Conservation (phyloP, 2,113 vertebrate species). For the Mormoops blainvillei region DNA sequence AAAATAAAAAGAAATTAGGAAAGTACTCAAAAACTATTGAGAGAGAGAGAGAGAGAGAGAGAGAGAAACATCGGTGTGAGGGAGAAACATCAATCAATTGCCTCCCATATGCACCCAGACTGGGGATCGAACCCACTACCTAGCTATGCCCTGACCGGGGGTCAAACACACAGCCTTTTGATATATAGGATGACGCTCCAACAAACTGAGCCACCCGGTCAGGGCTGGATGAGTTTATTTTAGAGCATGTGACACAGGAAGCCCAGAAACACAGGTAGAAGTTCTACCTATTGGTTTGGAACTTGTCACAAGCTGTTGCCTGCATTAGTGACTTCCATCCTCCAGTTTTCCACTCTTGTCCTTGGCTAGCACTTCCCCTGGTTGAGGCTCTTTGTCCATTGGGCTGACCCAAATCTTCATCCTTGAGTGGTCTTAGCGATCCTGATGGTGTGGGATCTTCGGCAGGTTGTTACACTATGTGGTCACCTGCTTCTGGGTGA, state of each 20-base stretch:
- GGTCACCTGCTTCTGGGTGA: background rate
- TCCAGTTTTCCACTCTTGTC: background rate
- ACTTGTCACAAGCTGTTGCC: too few relatives aligned
- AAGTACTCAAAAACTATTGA: too few relatives aligned
- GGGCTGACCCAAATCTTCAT: background rate
- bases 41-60: too few relatives aligned
- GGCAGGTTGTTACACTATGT: background rate
- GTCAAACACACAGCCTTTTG: too few relatives aligned
- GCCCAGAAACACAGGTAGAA: background rate
- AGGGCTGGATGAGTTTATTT: background rate
- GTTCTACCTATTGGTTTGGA: background rate
- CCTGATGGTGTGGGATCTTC: background rate
- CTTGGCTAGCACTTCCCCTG: background rate
- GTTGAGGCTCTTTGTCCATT: background rate
- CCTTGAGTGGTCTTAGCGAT: background rate
- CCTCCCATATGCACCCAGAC: too few relatives aligned
- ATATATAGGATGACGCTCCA: too few relatives aligned
- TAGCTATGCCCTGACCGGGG: too few relatives aligned
- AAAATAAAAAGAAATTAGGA: too few relatives aligned
- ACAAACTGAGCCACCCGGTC: too few relatives aligned
- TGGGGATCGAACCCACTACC: too few relatives aligned
- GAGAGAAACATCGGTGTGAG: too few relatives aligned
- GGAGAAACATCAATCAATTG: too few relatives aligned
- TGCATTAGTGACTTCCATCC: background rate
- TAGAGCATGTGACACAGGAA: background rate